Base-by-base conservation (phyloP, 2,113 vertebrate genomes). In the Tychaedon coryphoeus region DNA sequence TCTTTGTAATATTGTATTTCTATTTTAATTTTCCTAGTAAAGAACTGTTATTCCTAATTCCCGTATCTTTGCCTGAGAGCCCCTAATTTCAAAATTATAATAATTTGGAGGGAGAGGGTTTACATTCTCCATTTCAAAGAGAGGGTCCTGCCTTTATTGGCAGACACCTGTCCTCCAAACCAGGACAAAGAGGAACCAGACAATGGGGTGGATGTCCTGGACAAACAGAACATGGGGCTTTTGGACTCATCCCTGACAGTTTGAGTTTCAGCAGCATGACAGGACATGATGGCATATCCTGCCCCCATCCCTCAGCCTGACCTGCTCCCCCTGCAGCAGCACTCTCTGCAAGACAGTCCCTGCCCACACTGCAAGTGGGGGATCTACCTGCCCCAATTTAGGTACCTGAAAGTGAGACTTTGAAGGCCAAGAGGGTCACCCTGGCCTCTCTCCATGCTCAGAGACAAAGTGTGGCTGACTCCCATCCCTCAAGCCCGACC, bases 281-380 rank as follows among this genome's bases (percentile, higher is more conserved):
- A 84, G 47, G 60, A 81, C 47, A 33, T 0, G 1, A 15, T 13
- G 61, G 42, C 50, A 33, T 1, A 11, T 19, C 12, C 56, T 25
- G 54, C 28, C 34, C n/a, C 43, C 57, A 6, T n/a, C 15, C 36
- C n/a, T 7, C 34, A 33, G 24, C 22, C 17, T 54, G 25, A n/a
- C 1, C 1, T 1, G 2, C 4, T 14, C 3, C 51, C 47, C 25
- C 43, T 74, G 60, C 19, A 36, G 47, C 38, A 33, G 4, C 19
- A 14, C 16, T 2, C 0, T 6, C 53, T 43, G 8, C 50, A 26
- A 18, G 25, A 4, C 56, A 43, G 12, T 2, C 50, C 45, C 36
- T 45, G 31, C 31, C 26, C 19, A 4, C 20, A 2, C 0, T 15
- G 22, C 50, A 28, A 19, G 10, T 0, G 24, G 5, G 33, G 34